Conservation (phyloP, 2,797 vertebrate genomes). For the Lithobates sylvaticus region DNA sequence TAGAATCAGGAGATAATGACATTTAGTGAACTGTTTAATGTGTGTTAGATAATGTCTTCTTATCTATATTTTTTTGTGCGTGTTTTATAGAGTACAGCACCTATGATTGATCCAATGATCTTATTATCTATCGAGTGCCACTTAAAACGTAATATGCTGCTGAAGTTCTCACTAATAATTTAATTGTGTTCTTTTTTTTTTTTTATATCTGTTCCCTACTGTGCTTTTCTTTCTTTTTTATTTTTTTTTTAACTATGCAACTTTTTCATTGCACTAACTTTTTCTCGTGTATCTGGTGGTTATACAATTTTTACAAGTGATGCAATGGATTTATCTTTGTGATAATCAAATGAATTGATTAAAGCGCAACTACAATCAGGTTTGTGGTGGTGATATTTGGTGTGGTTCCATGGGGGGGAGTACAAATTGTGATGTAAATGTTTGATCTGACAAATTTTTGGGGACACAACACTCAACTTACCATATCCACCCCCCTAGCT, state of each 20-base stretch:
- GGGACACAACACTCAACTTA: too few species aligned
- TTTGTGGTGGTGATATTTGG: too few species aligned
- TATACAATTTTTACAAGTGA: too few species aligned
- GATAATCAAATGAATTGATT: too few species aligned
- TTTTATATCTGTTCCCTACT: conserved; percentile 17
- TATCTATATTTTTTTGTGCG: conserved; percentile 2
- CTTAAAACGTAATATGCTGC: conserved; percentile 26
- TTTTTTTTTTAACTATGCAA: not conserved
- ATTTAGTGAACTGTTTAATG: conserved; percentile 28
- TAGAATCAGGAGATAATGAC: conserved; percentile 35
- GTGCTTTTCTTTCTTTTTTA: not conserved
- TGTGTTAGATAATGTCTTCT: conserved; percentile 36
- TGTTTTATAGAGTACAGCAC: not conserved
- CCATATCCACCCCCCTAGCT: too few species aligned
- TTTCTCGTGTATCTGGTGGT: not conserved
- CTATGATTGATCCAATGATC: conserved; percentile 14
- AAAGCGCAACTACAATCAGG: too few species aligned
- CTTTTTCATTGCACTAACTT: not conserved
- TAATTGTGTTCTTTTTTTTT: not conserved
- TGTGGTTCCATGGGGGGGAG: too few species aligned
- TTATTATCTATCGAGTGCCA: conserved; percentile 13
- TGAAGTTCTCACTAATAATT: conserved; percentile 38
- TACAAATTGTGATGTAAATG: too few species aligned
- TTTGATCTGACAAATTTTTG: too few species aligned
- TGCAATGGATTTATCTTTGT: too few species aligned